phyloP scores from a whole-genome alignment of 2,888 invertebrate species.

The Chironomus riparius region DNA sequence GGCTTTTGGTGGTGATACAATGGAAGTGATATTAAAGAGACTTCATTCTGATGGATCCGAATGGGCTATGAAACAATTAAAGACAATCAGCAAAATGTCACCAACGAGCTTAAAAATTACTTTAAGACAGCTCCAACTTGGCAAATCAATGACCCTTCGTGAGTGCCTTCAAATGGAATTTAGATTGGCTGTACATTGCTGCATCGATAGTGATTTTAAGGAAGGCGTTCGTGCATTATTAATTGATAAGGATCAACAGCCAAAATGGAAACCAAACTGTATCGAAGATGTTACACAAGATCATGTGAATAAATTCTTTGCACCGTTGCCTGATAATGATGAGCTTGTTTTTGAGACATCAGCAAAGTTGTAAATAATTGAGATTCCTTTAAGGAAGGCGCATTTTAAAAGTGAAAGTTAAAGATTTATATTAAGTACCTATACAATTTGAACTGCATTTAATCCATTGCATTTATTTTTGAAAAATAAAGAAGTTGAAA shows the following conservation, averaged over 20 bases:
- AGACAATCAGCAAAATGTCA: slow-evolving; percentile 68
- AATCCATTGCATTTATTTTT: not conserved
- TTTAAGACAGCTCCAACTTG: slow-evolving; percentile 65
- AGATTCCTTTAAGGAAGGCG: not conserved
- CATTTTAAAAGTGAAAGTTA: no score
- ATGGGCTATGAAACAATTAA: slow-evolving; percentile 66
- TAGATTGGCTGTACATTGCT: slow-evolving; percentile 59
- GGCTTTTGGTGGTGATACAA: slow-evolving; percentile 61
- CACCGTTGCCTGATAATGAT: slow-evolving; percentile 55
- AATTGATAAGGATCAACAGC: slow-evolving; percentile 88
- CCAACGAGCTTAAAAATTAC: slow-evolving; percentile 90
- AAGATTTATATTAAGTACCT: not conserved
- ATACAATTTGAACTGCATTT: not conserved
- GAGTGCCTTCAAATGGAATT: slow-evolving; percentile 92
- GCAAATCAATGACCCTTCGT: slow-evolving; percentile 60
- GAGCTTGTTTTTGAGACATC: slow-evolving; percentile 45
- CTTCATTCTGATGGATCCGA: slow-evolving; percentile 70
- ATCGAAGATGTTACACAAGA: slow-evolving; percentile 67
- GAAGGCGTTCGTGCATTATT: slow-evolving; percentile 83
- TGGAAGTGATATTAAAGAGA: slow-evolving; percentile 65
- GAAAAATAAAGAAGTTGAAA: no score
- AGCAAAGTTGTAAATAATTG: slow-evolving; percentile 2
- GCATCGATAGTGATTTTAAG: slow-evolving; percentile 67
- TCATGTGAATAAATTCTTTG: slow-evolving; percentile 70
- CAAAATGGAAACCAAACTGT: slow-evolving; percentile 77